Evolutionary conservation across 2,797 vertebrate species (phyloP), one percentile per base, ranked within the genome.

Genomic region (Botia kubotai): DNA sequence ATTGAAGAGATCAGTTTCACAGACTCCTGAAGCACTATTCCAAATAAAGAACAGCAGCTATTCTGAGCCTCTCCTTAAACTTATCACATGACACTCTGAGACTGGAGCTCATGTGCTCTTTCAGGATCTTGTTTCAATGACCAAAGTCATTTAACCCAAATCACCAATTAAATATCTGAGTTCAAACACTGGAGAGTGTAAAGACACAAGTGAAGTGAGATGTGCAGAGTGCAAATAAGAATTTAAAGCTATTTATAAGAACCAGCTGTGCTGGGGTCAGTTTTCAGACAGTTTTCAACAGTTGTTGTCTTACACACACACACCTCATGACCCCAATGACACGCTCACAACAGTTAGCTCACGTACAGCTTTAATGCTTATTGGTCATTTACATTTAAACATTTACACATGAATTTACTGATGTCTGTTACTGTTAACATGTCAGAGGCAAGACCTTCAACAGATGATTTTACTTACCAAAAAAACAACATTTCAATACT

Each of bases 11-110:
- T 83, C 50, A 53, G 77, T 70, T 85, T 84, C 89, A 62, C 79
- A 62, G 89, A 83, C 82, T 88, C 88, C 89, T 46, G 84, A 88
- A 87, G 89, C 87, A 86, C 81, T 79, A 82, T 69, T 85, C 80
- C 72, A 70, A 88, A 87, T 87, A 90, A 93, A 93, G 90, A 90
- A 86, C 89, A 92, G 74, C 72, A 72, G 92, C 93, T 95, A 94
- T 95, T 95, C 92, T 86, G 81, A 84, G 89, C n/a, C n/a, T n/a
- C n/a, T n/a, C n/a, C n/a, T n/a, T n/a, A n/a, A n/a, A n/a, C n/a
- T n/a, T n/a, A n/a, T n/a, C n/a, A n/a, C 17, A 72, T 86, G 82
- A 91, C 86, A 89, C 90, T 84, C 29, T 72, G 92, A 93, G 72
- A 89, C 87, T 13, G 58, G 21, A 46, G 82, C 82, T 84, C 90